These are phyloP conservation scores for Euphydryas editha DNA, from an alignment of 2,888 invertebrate species.

Conservation along the genomic window DNA sequence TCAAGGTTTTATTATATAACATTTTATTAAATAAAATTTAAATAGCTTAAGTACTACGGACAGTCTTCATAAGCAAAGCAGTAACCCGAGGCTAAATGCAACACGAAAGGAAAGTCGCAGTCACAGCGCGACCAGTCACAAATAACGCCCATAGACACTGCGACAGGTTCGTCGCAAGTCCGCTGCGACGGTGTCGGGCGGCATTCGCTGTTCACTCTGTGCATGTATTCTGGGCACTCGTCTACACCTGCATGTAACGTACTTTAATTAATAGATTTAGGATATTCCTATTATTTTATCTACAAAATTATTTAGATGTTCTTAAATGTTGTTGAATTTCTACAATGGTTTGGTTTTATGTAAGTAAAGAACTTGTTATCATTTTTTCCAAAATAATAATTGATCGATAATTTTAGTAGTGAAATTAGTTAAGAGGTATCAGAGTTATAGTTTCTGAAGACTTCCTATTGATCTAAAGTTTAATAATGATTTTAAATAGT, in stretches of 20 bases:
- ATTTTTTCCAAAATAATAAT: no score
- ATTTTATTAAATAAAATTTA: conserved; percentile 4
- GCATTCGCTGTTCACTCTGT: conserved; percentile 71
- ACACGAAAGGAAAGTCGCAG: conserved; percentile 74
- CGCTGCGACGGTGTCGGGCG: conserved; percentile 69
- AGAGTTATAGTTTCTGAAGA: no score
- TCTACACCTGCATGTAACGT: conserved; percentile 58
- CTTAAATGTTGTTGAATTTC: no score
- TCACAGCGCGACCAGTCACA: conserved; percentile 76
- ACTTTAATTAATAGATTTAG: background rate
- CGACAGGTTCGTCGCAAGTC: conserved; percentile 74
- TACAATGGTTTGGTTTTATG: no score
- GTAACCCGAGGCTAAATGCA: conserved; percentile 69
- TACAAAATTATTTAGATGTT: no score
- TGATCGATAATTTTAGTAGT: no score
- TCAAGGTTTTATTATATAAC: background rate
- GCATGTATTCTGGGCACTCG: conserved; percentile 71
- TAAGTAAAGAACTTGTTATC: no score
- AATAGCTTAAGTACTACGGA: conserved; percentile 49
- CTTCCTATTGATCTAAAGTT: no score
- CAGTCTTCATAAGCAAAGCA: conserved; percentile 75
- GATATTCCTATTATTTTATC: no score
- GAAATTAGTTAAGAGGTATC: no score
- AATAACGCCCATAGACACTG: conserved; percentile 67
- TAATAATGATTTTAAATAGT: no score